Base-by-base conservation (phyloP, 2,113 vertebrate genomes). In the Calidris pygmaea region DNA sequence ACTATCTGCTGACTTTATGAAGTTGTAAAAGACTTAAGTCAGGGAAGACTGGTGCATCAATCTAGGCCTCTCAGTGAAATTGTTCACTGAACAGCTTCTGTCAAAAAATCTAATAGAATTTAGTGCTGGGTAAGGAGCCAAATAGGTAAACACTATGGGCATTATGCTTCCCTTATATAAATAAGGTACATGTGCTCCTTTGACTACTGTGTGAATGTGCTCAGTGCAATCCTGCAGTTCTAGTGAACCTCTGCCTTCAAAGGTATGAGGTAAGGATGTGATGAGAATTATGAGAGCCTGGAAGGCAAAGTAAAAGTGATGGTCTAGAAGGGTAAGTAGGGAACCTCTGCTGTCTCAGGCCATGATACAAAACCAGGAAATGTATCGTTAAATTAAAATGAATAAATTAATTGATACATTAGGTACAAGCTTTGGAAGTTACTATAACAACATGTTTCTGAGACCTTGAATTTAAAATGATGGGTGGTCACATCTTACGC, bases 121-220 rank as follows among this genome's bases (percentile, higher is more conserved):
- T 58, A 34, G 39, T 3, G 5, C 62, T 87, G 32, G 10, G 1
- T 85, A 37, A 79, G 53, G 62, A 94, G 10, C 16, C 14, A 55
- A 21, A 48, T 48, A 48, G 21, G 29, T 63, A 55, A 87, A 50
- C 22, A 8, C 2, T 39, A 6, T 34, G 37, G 65, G 13, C 71
- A 13, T 56, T 87, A 20, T 8, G 19, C 24, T 65, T 71, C 35
- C 7, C 8, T 72, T 68, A 5, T 3, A 30, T 63, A n/a, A 76
- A 39, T 76, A 27, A 75, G 14, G 19, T 19, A 14, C 1, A 1
- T 65, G 2, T 77, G 41, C 23, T 80, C 0, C 0, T 87, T 53
- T 55, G 60, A 59, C 19, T 66, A 22, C 13, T 43, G 7, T 60
- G 23, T 55, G 45, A 43, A 35, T 21, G 50, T 85, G 24, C 37